Evolutionary conservation across 2,797 vertebrate species (phyloP).

Genomic region (Sphenopsis melanotis): DNA sequence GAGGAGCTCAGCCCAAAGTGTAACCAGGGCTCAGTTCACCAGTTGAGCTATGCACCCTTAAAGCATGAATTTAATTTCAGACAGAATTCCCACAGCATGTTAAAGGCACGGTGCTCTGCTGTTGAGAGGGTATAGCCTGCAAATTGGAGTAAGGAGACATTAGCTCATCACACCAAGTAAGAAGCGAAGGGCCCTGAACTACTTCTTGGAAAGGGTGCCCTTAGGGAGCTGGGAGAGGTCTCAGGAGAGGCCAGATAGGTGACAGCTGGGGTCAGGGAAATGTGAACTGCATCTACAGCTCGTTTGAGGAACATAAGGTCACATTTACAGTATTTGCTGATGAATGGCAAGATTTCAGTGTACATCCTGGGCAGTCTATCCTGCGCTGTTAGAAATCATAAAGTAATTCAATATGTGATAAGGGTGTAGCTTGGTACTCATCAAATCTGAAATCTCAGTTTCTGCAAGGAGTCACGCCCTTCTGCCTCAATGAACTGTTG

Average conservation of each 20-base stretch:
- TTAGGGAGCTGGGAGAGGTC: neutral
- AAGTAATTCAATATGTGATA: neutral
- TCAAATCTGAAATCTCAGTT: conserved; percentile 7
- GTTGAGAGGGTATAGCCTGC: neutral
- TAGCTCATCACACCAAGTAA: neutral
- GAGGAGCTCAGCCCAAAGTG: neutral
- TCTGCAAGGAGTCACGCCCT: conserved; percentile 10
- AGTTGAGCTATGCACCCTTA: neutral
- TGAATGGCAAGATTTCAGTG: neutral
- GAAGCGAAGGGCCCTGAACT: neutral
- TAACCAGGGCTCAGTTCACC: neutral
- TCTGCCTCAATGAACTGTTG: neutral
- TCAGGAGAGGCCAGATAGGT: neutral
- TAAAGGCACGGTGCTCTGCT: neutral
- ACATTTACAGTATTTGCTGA: neutral
- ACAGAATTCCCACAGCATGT: neutral
- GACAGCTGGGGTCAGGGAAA: neutral
- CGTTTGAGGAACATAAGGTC: conserved; percentile 33
- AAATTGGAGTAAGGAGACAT: neutral
- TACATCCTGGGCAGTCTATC: neutral
- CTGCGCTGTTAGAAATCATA: neutral
- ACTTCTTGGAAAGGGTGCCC: neutral
- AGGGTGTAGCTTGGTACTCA: neutral
- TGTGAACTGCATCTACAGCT: neutral
- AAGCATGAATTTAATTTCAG: neutral